Evolutionary conservation across 2,113 vertebrate genomes (phyloP).

Genomic region (Poicephalus gulielmi): DNA sequence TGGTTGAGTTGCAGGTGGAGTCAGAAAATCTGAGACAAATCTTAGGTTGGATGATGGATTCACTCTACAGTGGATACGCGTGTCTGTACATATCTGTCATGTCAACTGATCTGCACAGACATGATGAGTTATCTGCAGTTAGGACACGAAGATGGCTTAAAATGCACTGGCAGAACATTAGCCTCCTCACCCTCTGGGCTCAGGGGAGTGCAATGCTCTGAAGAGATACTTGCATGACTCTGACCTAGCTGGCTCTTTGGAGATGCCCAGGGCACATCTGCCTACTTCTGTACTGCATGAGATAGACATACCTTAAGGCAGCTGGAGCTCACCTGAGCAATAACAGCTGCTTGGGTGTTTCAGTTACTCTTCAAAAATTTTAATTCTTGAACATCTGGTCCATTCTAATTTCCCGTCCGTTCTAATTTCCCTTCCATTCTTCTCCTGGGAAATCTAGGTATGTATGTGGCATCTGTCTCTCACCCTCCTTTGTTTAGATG

Average conservation of each 20-base stretch:
- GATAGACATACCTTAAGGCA: background rate
- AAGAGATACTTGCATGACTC: background rate
- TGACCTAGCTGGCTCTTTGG: background rate
- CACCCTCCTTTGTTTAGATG: background rate
- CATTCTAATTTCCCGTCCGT: slow-evolving; percentile 15
- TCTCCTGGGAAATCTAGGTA: slow-evolving; percentile 18
- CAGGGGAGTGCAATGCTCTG: background rate
- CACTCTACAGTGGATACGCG: background rate
- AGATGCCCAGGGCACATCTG: background rate
- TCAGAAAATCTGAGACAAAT: slow-evolving; percentile 4
- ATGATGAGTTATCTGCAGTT: background rate
- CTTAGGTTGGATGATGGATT: background rate
- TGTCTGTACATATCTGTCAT: background rate
- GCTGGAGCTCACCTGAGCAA: background rate
- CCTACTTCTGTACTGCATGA: background rate
- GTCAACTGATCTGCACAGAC: background rate
- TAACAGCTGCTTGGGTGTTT: background rate
- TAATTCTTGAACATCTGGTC: slow-evolving; percentile 23
- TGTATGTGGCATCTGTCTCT: background rate
- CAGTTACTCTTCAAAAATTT: background rate
- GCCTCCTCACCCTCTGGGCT: background rate
- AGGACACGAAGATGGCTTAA: background rate
- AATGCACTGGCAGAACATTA: background rate
- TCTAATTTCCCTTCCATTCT: slow-evolving; percentile 21
- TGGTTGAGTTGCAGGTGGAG: background rate